Conservation (phyloP, 1,140 invertebrate species). For the Platyura marginata region DNA sequence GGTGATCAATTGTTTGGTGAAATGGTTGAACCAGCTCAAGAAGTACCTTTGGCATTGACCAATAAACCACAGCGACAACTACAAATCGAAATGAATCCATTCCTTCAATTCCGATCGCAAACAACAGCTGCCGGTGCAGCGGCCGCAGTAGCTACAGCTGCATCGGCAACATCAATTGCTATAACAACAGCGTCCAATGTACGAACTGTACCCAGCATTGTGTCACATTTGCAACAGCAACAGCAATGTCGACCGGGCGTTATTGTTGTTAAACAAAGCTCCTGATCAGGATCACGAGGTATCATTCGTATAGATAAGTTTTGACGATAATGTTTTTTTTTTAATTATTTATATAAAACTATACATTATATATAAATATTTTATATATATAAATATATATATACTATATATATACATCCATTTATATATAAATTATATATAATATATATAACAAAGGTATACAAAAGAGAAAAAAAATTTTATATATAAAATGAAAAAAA, state of each 20-base stretch:
- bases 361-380: too few species aligned
- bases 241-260: conserved; percentile 64
- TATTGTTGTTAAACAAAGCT: conserved; percentile 59
- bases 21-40: conserved; percentile 38
- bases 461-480: too few species aligned
- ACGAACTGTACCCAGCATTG: neutral
- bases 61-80: conserved; percentile 31
- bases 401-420: too few species aligned
- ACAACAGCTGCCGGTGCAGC: conserved; percentile 8
- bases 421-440: too few species aligned
- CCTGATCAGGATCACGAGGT: conserved; percentile 17
- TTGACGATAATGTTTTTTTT: too few species aligned
- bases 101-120: conserved; percentile 34
- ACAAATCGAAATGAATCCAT: conserved; percentile 42
- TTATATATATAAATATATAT: too few species aligned
- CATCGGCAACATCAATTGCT: conserved; percentile 8
- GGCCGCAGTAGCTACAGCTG: conserved; percentile 10
- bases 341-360: too few species aligned
- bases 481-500: too few species aligned
- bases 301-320: too few species aligned
- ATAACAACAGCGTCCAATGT: neutral
- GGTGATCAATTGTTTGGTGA: conserved; percentile 80
- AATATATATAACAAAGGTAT: too few species aligned
- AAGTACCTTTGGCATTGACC: conserved; percentile 55
- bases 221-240: conserved; percentile 23